These are phyloP conservation scores for Chironomus riparius DNA, from an alignment of 2,888 invertebrate species.

Conservation along the genomic window DNA sequence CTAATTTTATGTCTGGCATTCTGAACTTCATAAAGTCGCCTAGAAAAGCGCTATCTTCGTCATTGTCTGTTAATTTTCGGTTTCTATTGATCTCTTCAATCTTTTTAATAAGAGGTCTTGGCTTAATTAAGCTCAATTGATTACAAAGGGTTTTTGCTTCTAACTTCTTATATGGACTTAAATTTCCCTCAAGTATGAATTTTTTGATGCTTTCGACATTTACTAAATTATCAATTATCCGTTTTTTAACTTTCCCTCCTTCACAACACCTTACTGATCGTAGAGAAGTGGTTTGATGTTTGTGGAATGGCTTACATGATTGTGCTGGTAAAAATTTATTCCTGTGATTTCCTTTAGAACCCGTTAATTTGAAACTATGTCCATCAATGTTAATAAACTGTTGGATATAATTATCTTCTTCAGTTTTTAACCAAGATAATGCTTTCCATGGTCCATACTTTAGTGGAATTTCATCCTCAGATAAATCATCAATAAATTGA, in stretches of 20 bases:
- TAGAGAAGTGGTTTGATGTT: neutral
- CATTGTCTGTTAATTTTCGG: neutral
- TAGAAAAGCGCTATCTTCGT: neutral
- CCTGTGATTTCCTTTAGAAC: neutral
- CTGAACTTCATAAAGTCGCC: neutral
- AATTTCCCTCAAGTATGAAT: neutral
- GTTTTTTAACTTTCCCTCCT: neutral
- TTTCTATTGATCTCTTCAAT: constrained; percentile 1
- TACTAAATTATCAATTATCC: neutral
- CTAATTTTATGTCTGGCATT: neutral
- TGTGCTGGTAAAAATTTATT: neutral
- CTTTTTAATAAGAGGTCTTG: neutral
- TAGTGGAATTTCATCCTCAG: neutral
- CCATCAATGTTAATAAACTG: neutral
- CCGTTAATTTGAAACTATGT: neutral
- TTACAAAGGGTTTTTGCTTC: neutral
- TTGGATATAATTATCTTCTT: neutral
- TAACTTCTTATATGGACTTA: neutral
- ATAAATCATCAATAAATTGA: neutral
- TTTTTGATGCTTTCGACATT: neutral
- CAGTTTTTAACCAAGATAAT: constrained; percentile 13
- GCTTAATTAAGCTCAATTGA: constrained; percentile 11
- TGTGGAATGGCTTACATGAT: neutral
- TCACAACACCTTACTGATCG: neutral
- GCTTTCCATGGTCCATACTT: neutral